Evolutionary conservation across 1,140 invertebrate species (phyloP).

Genomic region (Penaeus chinensis): DNA sequence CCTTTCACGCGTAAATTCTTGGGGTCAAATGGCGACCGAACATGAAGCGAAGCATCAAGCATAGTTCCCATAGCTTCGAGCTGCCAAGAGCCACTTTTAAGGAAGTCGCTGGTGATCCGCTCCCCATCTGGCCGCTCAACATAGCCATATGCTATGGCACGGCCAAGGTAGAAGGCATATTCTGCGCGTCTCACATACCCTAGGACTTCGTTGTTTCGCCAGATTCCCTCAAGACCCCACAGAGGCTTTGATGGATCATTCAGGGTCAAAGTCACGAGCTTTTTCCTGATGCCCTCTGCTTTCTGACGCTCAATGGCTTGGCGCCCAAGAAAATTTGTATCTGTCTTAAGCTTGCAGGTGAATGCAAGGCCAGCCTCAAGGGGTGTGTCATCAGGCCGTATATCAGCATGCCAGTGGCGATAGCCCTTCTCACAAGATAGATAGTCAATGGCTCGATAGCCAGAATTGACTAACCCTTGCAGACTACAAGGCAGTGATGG

Average conservation of each 20-base stretch:
- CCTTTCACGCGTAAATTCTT: slow-evolving; percentile 74
- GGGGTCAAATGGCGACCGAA: slow-evolving; percentile 84
- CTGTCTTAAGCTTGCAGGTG: slow-evolving; percentile 78
- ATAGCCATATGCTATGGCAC: slow-evolving; percentile 78
- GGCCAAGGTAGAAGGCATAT: slow-evolving; percentile 79
- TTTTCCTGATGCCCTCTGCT: slow-evolving; percentile 77
- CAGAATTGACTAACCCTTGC: slow-evolving; percentile 79
- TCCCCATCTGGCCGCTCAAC: slow-evolving; percentile 71
- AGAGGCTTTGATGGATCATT: slow-evolving; percentile 79
- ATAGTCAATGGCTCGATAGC: slow-evolving; percentile 85
- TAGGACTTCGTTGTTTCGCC: slow-evolving; percentile 79
- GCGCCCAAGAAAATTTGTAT: slow-evolving; percentile 82
- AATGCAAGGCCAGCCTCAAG: slow-evolving; percentile 84
- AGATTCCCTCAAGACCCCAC: slow-evolving; percentile 86
- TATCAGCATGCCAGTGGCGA: slow-evolving; percentile 85
- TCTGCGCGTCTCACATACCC: slow-evolving; percentile 85
- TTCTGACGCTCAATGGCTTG: slow-evolving; percentile 75
- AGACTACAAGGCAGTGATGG: too few relatives aligned
- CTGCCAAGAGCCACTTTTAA: slow-evolving; percentile 80
- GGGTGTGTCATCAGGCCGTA: slow-evolving; percentile 85
- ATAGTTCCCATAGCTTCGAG: slow-evolving; percentile 82
- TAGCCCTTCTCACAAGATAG: slow-evolving; percentile 89
- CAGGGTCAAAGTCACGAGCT: slow-evolving; percentile 80
- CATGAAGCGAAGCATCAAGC: slow-evolving; percentile 77
- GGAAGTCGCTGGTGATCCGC: slow-evolving; percentile 76